A percentile compares a stretch with the other conserved stretches of the same genome.
Evolutionary conservation across 2,888 invertebrate genomes (phyloP).

Genomic region (Drosophila pseudotalamancana): DNA sequence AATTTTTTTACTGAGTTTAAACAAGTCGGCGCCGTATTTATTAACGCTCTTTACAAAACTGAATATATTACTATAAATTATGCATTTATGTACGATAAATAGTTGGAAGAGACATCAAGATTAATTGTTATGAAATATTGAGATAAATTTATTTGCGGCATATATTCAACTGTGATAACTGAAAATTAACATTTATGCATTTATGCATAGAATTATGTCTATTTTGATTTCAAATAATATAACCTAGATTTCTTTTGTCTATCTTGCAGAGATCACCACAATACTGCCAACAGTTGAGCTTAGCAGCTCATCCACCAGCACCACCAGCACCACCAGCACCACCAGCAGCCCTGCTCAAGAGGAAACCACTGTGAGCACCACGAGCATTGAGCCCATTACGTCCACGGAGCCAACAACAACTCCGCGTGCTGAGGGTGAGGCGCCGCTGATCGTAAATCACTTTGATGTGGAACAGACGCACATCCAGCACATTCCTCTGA

Average conservation of each 20-base stretch:
- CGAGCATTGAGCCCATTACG: slow-evolving; percentile 81
- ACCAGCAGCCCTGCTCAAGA: slow-evolving; percentile 3
- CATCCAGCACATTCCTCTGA: slow-evolving; percentile 66
- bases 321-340: slow-evolving; percentile 4
- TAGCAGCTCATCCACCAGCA: slow-evolving; percentile 9
- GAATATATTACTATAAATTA: background rate
- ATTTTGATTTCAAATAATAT: background rate
- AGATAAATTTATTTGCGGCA: background rate
- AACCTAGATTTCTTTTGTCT: background rate
- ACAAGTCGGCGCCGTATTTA: too few species aligned
- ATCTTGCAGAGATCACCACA: slow-evolving; percentile 35
- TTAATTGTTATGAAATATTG: background rate
- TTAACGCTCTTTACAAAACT: background rate
- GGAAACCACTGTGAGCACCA: slow-evolving; percentile 59
- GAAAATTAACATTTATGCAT: background rate
- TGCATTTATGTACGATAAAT: background rate
- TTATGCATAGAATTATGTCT: background rate
- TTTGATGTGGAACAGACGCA: slow-evolving; percentile 55
- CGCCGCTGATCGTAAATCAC: slow-evolving; percentile 30
- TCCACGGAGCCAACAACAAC: slow-evolving; percentile 82
- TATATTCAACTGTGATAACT: background rate
- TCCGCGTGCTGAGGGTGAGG: slow-evolving; percentile 59
- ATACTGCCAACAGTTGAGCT: background rate
- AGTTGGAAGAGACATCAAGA: background rate
- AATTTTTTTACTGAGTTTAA: too few species aligned